Evolutionary conservation across 1,140 invertebrate genomes (phyloP).

Genomic region (Pemphigus obesinymphae): DNA sequence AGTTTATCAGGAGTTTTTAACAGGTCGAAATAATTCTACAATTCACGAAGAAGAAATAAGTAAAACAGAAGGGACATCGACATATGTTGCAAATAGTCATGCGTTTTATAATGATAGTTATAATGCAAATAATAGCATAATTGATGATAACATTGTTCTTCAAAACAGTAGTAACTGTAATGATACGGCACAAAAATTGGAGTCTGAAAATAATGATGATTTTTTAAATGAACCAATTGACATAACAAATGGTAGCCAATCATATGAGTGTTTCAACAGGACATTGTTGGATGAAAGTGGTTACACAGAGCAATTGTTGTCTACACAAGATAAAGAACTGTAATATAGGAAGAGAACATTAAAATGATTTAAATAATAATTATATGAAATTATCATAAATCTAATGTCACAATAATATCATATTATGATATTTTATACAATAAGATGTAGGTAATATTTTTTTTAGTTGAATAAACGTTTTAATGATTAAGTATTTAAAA

Average conservation of each 20-base stretch:
- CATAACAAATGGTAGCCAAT: background rate
- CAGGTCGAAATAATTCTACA: background rate
- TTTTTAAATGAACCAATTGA: background rate
- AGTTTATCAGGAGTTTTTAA: background rate
- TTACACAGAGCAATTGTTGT: background rate
- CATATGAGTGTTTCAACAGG: background rate
- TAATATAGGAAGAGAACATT: too few relatives aligned
- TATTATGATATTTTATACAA: too few relatives aligned
- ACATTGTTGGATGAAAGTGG: conserved; percentile 4
- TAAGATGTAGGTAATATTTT: too few relatives aligned
- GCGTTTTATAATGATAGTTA: background rate
- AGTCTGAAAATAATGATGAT: background rate
- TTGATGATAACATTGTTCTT: background rate
- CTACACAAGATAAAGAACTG: background rate
- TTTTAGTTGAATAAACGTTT: too few relatives aligned
- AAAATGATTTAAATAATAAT: too few relatives aligned
- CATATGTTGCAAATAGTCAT: background rate
- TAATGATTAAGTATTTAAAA: too few relatives aligned
- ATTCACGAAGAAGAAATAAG: background rate
- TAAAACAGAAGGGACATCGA: background rate
- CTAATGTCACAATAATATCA: too few relatives aligned
- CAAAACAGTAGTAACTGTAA: background rate
- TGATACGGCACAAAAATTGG: background rate
- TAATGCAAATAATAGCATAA: background rate
- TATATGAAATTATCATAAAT: too few relatives aligned